A percentile compares a stretch with the other conserved stretches of the same genome.
Evolutionary conservation across 2,888 invertebrate species (phyloP).

Genomic region (Melipona beecheii): DNA sequence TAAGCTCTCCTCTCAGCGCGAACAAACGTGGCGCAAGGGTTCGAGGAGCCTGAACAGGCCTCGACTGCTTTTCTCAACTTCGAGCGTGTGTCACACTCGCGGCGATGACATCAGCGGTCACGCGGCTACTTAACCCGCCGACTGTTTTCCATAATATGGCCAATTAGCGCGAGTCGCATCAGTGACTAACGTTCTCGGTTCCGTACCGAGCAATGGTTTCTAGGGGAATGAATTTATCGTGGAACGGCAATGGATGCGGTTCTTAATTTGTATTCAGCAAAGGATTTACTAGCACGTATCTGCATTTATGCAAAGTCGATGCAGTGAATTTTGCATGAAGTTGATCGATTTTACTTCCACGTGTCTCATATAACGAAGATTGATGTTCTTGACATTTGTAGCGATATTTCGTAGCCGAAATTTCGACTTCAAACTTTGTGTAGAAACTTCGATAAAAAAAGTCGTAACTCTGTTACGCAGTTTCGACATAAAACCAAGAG

Average conservation of each 20-base stretch:
- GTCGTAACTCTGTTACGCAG: not conserved
- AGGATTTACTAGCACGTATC: not conserved
- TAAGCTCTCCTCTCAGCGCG: constrained; percentile 36
- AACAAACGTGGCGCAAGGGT: constrained; percentile 58
- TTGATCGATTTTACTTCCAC: not conserved
- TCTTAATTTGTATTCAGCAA: not conserved
- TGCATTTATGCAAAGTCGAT: not conserved
- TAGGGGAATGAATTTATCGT: constrained; percentile 51
- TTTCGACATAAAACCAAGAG: too few species aligned
- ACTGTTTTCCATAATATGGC: constrained; percentile 78
- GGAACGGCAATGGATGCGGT: not conserved
- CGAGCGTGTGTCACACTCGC: constrained; percentile 16
- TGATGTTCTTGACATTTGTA: not conserved
- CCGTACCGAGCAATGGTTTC: constrained; percentile 42
- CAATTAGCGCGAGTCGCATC: constrained; percentile 72
- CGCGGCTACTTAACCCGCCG: constrained; percentile 75
- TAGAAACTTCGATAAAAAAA: not conserved
- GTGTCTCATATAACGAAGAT: not conserved
- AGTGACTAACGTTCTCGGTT: constrained; percentile 58
- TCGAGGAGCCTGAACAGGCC: constrained; percentile 39
- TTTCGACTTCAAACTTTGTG: not conserved
- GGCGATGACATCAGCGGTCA: constrained; percentile 76
- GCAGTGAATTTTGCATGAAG: not conserved
- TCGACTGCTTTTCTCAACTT: constrained; percentile 41
- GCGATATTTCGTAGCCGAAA: not conserved